Evolutionary conservation across 1,140 invertebrate species (phyloP).

Genomic region (Acarapis woodi): DNA sequence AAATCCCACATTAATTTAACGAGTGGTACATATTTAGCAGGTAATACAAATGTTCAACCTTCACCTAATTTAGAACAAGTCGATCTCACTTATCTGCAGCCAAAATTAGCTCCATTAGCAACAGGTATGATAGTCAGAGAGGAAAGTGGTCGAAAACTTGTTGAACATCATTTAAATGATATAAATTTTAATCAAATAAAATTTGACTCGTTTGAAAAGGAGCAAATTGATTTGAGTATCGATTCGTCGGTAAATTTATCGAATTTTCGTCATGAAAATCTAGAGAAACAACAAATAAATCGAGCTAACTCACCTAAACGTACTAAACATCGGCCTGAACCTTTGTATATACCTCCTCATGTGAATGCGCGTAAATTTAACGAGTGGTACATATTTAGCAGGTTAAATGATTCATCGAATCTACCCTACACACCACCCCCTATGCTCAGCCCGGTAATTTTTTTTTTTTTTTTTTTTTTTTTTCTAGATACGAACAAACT

Average conservation of each 20-base stretch:
- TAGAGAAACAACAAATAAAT: constrained; percentile 7
- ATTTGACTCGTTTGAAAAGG: no score
- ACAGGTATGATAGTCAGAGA: background rate
- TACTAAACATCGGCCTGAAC: constrained; percentile 30
- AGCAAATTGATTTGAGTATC: no score
- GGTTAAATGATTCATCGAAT: constrained; percentile 15
- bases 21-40: constrained; percentile 15
- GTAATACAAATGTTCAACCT: constrained; percentile 16
- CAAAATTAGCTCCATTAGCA: background rate
- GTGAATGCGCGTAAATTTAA: constrained; percentile 16
- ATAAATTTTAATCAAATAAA: no score
- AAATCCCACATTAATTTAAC: constrained; percentile 9
- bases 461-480: no score
- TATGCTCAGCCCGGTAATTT: constrained; percentile 64
- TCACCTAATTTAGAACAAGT: constrained; percentile 16
- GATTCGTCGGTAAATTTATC: no score
- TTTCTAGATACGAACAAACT: constrained; percentile 43
- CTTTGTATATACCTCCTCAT: constrained; percentile 24
- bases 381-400: constrained; percentile 16
- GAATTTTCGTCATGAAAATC: no score
- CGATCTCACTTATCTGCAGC: background rate
- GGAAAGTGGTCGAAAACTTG: no score
- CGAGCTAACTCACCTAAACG: constrained; percentile 19
- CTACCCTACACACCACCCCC: constrained; percentile 61
- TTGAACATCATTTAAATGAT: no score